Conservation (phyloP, 1,140 invertebrate species). For the Meloidogyne floridensis region DNA sequence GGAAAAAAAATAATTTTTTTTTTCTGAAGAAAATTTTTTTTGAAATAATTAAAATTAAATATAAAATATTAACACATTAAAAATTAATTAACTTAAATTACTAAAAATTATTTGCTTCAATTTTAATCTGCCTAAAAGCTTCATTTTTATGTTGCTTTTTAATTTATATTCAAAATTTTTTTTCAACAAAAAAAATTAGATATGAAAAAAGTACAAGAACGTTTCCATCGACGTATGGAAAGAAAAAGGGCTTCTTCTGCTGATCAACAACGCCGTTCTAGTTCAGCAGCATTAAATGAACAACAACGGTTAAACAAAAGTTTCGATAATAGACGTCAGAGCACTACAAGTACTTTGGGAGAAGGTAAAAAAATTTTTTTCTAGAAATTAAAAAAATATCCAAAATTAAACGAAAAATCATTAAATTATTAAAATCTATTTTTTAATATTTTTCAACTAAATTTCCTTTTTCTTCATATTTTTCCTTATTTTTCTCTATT, state of each 20-base stretch:
- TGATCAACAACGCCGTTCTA: not conserved
- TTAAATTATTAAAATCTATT: not conserved
- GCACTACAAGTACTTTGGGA: conserved; percentile 23
- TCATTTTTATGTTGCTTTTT: not conserved
- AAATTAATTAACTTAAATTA: too few species aligned
- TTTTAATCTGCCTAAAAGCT: not conserved
- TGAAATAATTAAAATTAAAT: too few species aligned
- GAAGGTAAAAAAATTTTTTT: conserved; percentile 14
- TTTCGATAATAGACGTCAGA: not conserved
- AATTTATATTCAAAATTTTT: not conserved
- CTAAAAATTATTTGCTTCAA: not conserved
- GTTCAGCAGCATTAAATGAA: not conserved
- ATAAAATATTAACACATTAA: too few species aligned
- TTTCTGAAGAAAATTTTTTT: too few species aligned
- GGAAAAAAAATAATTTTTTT: too few species aligned
- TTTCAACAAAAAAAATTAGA: conserved; percentile 40
- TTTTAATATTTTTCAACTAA: not conserved
- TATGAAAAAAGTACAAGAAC: conserved; percentile 63
- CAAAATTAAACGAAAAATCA: not conserved
- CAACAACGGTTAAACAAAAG: not conserved
- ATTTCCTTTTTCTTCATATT: not conserved
- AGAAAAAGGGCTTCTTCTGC: conserved; percentile 54
- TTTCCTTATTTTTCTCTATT: not conserved
- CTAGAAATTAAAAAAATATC: not conserved
- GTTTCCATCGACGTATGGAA: conserved; percentile 63